Percentiles rank a stretch among this genome's conserved stretches.
Conservation (phyloP, 2,797 vertebrate genomes). For the Crocidura indochinensis region DNA sequence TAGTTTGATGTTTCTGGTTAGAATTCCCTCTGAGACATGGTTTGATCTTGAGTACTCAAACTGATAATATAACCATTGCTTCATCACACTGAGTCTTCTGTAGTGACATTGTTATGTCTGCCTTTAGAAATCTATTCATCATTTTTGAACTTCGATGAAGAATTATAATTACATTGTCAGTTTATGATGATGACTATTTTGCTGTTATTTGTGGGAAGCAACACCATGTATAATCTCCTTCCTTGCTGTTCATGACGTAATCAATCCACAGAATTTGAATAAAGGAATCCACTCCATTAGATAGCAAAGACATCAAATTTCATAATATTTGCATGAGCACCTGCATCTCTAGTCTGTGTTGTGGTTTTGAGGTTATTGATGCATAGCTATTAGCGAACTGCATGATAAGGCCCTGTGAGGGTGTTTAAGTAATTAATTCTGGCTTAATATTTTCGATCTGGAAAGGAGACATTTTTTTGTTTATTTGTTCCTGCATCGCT, state of each 20-base stretch:
- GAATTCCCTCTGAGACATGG: not conserved
- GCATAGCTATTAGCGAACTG: too few species aligned
- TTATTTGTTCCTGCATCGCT: too few species aligned
- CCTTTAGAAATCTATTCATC: not conserved
- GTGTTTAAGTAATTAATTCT: not conserved
- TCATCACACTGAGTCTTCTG: not conserved
- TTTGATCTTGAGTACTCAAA: not conserved
- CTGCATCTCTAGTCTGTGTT: not conserved
- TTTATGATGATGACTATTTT: not conserved
- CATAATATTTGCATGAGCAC: not conserved
- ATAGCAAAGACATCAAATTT: not conserved
- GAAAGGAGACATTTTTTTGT: not conserved
- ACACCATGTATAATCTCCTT: not conserved
- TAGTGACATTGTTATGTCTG: not conserved
- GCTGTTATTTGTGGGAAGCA: not conserved
- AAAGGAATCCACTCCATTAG: conserved; percentile 3
- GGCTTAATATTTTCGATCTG: not conserved
- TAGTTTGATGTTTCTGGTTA: not conserved
- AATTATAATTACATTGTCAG: not conserved
- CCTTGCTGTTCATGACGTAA: not conserved
- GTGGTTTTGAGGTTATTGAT: too few species aligned
- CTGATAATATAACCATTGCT: not conserved
- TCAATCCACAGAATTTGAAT: not conserved
- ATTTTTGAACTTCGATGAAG: not conserved
- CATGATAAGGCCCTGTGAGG: not conserved